Conservation (phyloP, 2,888 invertebrate species). For the Tiliacea citrago region DNA sequence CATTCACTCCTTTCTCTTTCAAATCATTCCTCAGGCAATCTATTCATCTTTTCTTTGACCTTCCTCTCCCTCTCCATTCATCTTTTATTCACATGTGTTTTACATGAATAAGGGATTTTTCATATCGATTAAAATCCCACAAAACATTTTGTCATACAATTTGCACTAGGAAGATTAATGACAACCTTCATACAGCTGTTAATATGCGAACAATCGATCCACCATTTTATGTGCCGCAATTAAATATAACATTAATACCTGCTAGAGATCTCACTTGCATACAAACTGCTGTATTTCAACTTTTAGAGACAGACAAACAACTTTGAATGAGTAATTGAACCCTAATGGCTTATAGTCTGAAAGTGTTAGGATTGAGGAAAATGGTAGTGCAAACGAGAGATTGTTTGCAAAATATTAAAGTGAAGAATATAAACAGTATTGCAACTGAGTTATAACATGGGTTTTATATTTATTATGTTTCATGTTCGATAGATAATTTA, state of each 20-base stretch:
- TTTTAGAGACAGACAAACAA: constrained; percentile 2
- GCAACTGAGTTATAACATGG: background rate
- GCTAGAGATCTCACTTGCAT: constrained; percentile 18
- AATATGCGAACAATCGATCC: constrained; percentile 42
- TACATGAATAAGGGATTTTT: too few species aligned
- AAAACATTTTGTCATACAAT: background rate
- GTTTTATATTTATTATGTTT: background rate
- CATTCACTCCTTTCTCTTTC: too few species aligned
- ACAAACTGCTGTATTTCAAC: constrained; percentile 28
- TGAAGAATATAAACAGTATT: background rate
- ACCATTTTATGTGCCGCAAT: constrained; percentile 5
- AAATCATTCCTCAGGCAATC: too few species aligned
- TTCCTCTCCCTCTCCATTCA: too few species aligned
- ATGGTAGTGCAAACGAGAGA: background rate
- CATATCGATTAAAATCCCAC: background rate
- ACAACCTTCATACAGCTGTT: constrained; percentile 10
- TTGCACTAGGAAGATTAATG: constrained; percentile 12
- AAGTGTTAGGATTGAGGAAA: background rate
- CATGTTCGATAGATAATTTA: background rate
- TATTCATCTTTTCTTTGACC: too few species aligned
- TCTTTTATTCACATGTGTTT: too few species aligned
- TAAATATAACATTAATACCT: constrained; percentile 11
- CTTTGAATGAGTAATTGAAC: background rate
- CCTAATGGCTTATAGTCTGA: background rate
- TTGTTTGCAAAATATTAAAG: constrained; percentile 20